Evolutionary conservation across 2,797 vertebrate species (phyloP).

Genomic region (Caiman crocodilus): DNA sequence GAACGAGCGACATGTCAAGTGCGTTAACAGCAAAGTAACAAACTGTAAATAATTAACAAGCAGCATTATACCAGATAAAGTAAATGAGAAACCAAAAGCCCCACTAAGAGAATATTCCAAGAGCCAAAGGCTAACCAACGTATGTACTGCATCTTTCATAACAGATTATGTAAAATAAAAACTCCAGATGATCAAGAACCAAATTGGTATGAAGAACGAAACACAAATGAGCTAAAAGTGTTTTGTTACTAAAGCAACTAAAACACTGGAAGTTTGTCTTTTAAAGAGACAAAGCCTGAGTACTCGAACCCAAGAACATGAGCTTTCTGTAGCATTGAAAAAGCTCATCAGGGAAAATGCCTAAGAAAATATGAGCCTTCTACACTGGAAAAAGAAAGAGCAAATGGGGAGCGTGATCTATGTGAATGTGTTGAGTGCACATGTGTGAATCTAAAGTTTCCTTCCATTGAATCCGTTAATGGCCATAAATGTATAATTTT

Average conservation of each 20-base stretch:
- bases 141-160: rapidly evolving
- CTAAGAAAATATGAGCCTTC: neutral
- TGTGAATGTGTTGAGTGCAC: too few species aligned
- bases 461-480: too few species aligned
- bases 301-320: neutral
- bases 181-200: neutral
- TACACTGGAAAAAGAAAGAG: neutral
- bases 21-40: neutral
- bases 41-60: slow-evolving; percentile 4
- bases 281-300: neutral
- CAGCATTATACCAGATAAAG: neutral
- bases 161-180: slow-evolving; percentile 14
- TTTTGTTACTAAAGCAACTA: neutral
- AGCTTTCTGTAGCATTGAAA: neutral
- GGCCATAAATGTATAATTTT: too few species aligned
- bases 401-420: neutral
- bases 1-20: neutral
- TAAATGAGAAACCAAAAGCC: neutral
- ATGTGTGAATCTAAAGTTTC: too few species aligned
- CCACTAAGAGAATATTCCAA: neutral
- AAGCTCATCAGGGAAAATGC: neutral
- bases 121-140: neutral
- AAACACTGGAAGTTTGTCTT: neutral
- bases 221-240: neutral
- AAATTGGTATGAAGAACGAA: neutral